Evolutionary conservation across 2,888 invertebrate species (phyloP), one percentile per base, ranked within the genome.

Genomic region (Stomorhina lunata): DNA sequence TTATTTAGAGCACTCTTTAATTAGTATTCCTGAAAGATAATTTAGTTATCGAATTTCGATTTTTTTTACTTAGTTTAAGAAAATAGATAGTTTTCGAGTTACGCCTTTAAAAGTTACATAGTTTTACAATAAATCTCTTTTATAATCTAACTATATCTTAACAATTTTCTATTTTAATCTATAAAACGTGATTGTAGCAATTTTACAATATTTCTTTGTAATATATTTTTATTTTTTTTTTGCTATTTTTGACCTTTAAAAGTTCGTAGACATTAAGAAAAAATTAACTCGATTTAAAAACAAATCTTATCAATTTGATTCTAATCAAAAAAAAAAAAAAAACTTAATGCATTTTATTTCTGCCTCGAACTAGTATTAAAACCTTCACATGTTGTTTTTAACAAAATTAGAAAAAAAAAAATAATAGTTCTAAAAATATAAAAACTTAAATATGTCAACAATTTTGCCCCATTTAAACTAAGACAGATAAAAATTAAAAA

Each of bases 271-370:
- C 45, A 48, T 32, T n/a, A 20, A 15, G 15, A 29, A 0, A 55
- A 32, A 20, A 65, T 6, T 32, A 66, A 66, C 29, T 69, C 25
- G 20, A 69, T 10, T 57, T 69, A 17, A 45, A 57, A 69, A 57
- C 20, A 68, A 22, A 45, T 20, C 22, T 43, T 57, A 57, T 71
- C 45, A 57, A 57, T 40, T 69, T 29, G 10, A 43, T 57, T 57
- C 40, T 4, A 57, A 57, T 55, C 43, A 69, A 45, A 43, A 37
- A 53, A 25, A 15, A n/a, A 50, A 25, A 37, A 10, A 20, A 57
- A 10, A 55, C n/a, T n/a, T n/a, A n/a, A n/a, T n/a, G n/a, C n/a
- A 55, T 34, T 12, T 5, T 7, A 12, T 25, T 48, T 48, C 57
- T 40, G 20, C 22, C 40, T 40, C n/a, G n/a, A 61, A 40, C 59